Percentiles rank a stretch among this genome's conserved stretches.
These are phyloP conservation scores for Agonopterix subpropinquella DNA, from an alignment of 2,888 invertebrate genomes.

Conservation along the genomic window DNA sequence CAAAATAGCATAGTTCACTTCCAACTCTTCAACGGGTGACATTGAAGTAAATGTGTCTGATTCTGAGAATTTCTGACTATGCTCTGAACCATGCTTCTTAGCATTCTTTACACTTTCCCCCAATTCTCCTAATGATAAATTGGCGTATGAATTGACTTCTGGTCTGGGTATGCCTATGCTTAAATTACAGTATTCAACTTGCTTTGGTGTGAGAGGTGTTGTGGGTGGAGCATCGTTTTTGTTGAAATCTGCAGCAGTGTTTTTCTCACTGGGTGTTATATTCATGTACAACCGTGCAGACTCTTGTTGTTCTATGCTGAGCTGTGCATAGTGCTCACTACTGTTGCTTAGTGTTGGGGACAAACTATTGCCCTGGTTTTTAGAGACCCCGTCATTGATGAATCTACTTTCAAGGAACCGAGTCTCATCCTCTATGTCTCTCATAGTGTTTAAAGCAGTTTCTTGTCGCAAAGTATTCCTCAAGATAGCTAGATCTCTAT, in stretches of 20 bases:
- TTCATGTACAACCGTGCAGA: conserved; percentile 62
- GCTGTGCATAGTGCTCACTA: conserved; percentile 68
- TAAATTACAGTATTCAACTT: conserved; percentile 59
- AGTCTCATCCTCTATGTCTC: conserved; percentile 61
- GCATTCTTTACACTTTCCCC: conserved; percentile 42
- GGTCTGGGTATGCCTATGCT: conserved; percentile 33
- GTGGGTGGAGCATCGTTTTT: conserved; percentile 42
- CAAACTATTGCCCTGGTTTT: conserved; percentile 28
- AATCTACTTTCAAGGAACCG: conserved; percentile 49
- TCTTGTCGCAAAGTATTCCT: conserved; percentile 53
- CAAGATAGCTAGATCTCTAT: conserved; percentile 58
- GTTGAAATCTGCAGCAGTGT: conserved; percentile 23
- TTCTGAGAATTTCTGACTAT: conserved; percentile 55
- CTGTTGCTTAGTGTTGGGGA: conserved; percentile 61
- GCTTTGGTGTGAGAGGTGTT: conserved; percentile 57
- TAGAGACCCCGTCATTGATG: conserved; percentile 36
- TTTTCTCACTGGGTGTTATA: conserved; percentile 43
- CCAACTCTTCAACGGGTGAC: conserved; percentile 56
- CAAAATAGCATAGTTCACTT: conserved; percentile 86
- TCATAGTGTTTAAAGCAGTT: conserved; percentile 48
- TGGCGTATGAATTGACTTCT: conserved; percentile 59
- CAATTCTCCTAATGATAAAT: conserved; percentile 53
- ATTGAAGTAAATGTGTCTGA: conserved; percentile 61
- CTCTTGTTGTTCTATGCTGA: conserved; percentile 57
- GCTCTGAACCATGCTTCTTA: conserved; percentile 38